Conservation (phyloP, 1,140 invertebrate genomes). For the Hycleus phaleratus region DNA sequence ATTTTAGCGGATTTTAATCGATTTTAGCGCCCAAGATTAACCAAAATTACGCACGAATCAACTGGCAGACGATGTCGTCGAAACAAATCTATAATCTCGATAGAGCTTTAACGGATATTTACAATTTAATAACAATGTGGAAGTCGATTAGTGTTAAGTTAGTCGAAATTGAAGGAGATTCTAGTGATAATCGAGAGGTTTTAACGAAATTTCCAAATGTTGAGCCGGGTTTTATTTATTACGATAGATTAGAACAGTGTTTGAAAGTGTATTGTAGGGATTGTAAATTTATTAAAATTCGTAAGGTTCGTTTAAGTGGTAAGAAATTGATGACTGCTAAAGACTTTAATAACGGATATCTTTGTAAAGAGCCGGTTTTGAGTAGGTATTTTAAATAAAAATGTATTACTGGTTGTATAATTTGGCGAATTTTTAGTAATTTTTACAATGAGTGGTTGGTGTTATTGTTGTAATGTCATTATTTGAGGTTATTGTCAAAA, state of each 20-base stretch:
- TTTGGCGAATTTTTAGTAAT: not conserved
- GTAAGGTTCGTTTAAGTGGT: slow-evolving; percentile 49
- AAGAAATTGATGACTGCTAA: slow-evolving; percentile 52
- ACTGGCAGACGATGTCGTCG: slow-evolving; percentile 55
- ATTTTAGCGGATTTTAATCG: slow-evolving; percentile 28
- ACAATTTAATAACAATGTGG: slow-evolving; percentile 54
- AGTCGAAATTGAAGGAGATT: slow-evolving; percentile 44
- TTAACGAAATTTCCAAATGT: slow-evolving; percentile 3
- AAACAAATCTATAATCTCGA: slow-evolving; percentile 56
- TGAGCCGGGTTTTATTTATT: slow-evolving; percentile 44
- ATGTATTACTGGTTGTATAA: not conserved
- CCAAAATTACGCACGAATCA: slow-evolving; percentile 49
- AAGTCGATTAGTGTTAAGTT: slow-evolving; percentile 51
- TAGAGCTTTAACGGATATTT: slow-evolving; percentile 57
- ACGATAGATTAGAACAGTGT: slow-evolving; percentile 43
- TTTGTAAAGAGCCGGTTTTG: slow-evolving; percentile 43
- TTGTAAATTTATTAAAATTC: slow-evolving; percentile 49
- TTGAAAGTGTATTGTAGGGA: slow-evolving; percentile 53
- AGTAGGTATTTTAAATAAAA: slow-evolving; percentile 20
- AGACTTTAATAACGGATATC: slow-evolving; percentile 63
- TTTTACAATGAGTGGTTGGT: not conserved
- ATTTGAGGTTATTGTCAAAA: too few species aligned
- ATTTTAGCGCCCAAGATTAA: slow-evolving; percentile 61
- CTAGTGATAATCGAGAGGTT: slow-evolving; percentile 17
- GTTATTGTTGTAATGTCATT: too few species aligned